phyloP scores from a whole-genome alignment of 2,888 invertebrate species.

The Leptopilina myrica region DNA sequence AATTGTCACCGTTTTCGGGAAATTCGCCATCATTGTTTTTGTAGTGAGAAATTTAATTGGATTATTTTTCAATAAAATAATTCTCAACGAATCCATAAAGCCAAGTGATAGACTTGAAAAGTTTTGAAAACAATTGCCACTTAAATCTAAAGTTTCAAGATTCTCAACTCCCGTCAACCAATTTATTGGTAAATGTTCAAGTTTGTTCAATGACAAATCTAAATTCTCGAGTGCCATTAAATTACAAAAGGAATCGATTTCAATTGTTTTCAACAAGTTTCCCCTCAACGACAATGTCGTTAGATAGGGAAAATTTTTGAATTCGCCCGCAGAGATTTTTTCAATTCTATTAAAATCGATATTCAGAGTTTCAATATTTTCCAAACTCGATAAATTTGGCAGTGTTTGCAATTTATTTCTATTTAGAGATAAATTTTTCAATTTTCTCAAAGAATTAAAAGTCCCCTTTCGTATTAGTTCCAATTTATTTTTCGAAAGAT shows the following conservation, averaged over 20 bases:
- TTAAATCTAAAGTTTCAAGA: conserved; percentile 60
- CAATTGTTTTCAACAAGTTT: conserved; percentile 60
- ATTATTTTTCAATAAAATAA: conserved; percentile 65
- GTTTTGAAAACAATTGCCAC: conserved; percentile 57
- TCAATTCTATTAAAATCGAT: conserved; percentile 58
- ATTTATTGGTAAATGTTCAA: conserved; percentile 53
- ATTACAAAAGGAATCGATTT: conserved; percentile 57
- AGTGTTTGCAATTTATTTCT: conserved; percentile 16
- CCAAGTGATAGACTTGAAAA: conserved; percentile 57
- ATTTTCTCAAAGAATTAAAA: conserved; percentile 55
- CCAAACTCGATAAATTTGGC: no score
- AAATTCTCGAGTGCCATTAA: conserved; percentile 56
- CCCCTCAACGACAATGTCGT: conserved; percentile 39
- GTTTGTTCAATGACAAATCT: conserved; percentile 60
- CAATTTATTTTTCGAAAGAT: conserved; percentile 62
- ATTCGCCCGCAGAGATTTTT: conserved; percentile 46
- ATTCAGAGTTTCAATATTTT: conserved; percentile 43
- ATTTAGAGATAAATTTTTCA: conserved; percentile 60
- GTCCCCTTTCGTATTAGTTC: conserved; percentile 49
- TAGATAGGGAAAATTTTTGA: conserved; percentile 36
- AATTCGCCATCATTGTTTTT: background rate
- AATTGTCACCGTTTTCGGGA: background rate
- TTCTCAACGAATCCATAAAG: conserved; percentile 55
- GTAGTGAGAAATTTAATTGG: conserved; percentile 50
- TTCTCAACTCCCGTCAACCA: conserved; percentile 57